Evolutionary conservation across 2,888 invertebrate species (phyloP).

Genomic region (Panopea generosa): DNA sequence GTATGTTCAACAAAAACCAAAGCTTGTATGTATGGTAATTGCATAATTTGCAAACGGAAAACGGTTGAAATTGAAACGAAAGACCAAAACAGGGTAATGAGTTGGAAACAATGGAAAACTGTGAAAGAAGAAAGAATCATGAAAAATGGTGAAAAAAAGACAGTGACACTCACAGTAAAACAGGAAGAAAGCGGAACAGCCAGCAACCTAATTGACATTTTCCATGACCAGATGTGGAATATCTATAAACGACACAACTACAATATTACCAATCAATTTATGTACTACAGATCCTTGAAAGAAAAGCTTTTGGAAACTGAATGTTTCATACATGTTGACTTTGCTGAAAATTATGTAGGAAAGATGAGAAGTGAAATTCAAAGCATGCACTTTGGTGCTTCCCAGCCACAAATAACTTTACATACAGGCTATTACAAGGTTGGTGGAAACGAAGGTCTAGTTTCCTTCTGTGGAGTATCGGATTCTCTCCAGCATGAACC

Average conservation of each 20-base stretch:
- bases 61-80: slow-evolving; percentile 14
- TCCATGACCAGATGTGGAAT: neutral
- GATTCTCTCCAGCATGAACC: slow-evolving; percentile 7
- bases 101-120: slow-evolving; percentile 14
- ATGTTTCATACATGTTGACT: slow-evolving; percentile 25
- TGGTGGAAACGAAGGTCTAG: neutral
- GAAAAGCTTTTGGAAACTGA: neutral
- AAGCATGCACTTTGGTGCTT: slow-evolving; percentile 23
- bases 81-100: neutral
- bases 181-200: slow-evolving; percentile 6
- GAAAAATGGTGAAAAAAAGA: neutral
- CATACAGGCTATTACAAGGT: slow-evolving; percentile 23
- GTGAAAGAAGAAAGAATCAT: slow-evolving; percentile 17
- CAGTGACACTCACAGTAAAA: slow-evolving; percentile 15
- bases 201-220: neutral
- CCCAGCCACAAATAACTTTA: slow-evolving; percentile 21
- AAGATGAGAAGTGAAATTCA: slow-evolving; percentile 27
- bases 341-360: slow-evolving; percentile 28
- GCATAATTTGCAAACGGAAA: slow-evolving; percentile 1
- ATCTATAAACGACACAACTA: slow-evolving; percentile 11
- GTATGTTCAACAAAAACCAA: slow-evolving; percentile 19
- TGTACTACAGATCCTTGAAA: neutral
- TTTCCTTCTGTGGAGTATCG: slow-evolving; percentile 19
- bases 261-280: slow-evolving; percentile 22
- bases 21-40: slow-evolving; percentile 22